Conservation (phyloP, 1,140 invertebrate genomes). For the Pseudomyrmex flavicornis region DNA sequence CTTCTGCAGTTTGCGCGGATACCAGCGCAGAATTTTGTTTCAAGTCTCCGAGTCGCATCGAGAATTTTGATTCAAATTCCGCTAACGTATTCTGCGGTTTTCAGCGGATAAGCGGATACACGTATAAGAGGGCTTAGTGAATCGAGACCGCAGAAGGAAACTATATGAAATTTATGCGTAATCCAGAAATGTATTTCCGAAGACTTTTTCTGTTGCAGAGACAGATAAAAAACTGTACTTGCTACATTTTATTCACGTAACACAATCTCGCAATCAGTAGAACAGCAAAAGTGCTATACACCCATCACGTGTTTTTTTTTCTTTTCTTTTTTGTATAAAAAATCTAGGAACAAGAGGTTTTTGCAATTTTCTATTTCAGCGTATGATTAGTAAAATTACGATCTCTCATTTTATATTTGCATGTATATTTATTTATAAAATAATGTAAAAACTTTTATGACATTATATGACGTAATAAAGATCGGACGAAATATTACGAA, state of each 20-base stretch:
- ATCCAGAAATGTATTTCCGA: slow-evolving; percentile 28
- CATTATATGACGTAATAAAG: background rate
- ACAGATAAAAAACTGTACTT: background rate
- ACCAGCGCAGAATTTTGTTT: slow-evolving; percentile 40
- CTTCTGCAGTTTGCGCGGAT: slow-evolving; percentile 34
- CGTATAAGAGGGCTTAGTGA: slow-evolving; percentile 17
- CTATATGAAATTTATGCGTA: slow-evolving; percentile 24
- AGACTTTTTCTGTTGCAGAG: background rate
- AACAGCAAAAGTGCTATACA: background rate
- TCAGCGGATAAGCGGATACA: slow-evolving; percentile 17
- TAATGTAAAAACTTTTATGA: no score
- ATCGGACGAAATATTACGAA: background rate
- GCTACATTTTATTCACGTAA: background rate
- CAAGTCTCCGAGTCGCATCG: slow-evolving; percentile 9
- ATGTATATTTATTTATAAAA: no score
- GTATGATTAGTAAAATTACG: background rate
- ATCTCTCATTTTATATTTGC: no score
- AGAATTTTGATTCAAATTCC: slow-evolving; percentile 51
- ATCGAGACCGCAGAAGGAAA: background rate
- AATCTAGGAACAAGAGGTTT: background rate
- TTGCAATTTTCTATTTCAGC: background rate
- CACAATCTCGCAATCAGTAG: background rate
- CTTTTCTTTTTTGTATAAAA: background rate
- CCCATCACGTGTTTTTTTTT: background rate
- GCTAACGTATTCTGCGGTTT: slow-evolving; percentile 36